Base-by-base conservation (phyloP, 2,113 vertebrate species). In the Spheniscus mendiculus region DNA sequence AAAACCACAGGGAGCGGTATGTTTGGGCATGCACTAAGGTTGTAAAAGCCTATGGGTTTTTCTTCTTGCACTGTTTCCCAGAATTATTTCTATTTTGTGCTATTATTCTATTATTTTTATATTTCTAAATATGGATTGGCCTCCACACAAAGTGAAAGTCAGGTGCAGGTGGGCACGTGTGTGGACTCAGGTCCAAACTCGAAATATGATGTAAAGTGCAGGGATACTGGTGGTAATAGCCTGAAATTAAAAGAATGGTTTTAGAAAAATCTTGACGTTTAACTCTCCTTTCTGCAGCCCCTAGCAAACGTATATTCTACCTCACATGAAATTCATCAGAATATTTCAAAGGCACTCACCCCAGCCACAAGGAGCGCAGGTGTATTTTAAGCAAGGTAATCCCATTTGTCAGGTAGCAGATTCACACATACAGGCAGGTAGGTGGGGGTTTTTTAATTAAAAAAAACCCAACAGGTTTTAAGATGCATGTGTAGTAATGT, bases 1-100 rank as follows among this genome's bases (percentile, higher is more conserved):
- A 76, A 11, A 92, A 38, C 72, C 1, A 0, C 38, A 17, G 52
- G 36, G n/a, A 56, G 27, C 0, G 0, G 6, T 53, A 6, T 50
- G 59, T 53, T 87, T 67, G 38, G 69, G n/a, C n/a, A 29, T 11
- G 50, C 27, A 12, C 45, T 74, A 23, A 29, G 59, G 72, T 13
- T 61, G 27, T 55, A 77, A 61, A 50, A 89, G 42, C 36, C 76
- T 56, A 4, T 0, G 0, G 52, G n/a, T 27, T 77, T 94, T 87
- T 27, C 42, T 62, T 49, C 44, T 66, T 59, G 23, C 27, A 5
- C 23, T 13, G 9, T 58, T 81, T 91, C n/a, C 32, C 59, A 66
- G 81, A 34, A 44, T 56, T 30, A 47, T 73, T 95, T 89, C 26
- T 79, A 7, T 40, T 91, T 74, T 87, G 7, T 34, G 15, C 34